Base-by-base conservation (phyloP, 2,113 vertebrate species). In the Eptesicus fuscus region DNA sequence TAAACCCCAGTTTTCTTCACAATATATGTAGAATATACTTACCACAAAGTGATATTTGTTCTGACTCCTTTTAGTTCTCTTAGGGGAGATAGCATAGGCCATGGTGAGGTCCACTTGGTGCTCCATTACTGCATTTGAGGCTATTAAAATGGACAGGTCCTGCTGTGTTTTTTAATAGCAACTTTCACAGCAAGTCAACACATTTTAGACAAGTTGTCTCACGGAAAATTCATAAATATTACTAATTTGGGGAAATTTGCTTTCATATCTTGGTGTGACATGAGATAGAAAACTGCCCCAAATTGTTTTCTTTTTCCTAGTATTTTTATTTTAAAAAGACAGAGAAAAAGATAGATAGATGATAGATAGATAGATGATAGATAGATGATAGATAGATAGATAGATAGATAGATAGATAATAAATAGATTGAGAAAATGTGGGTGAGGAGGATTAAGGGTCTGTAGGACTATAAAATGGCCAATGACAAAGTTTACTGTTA, bases 401-500 rank as follows among this genome's bases (percentile, higher is more conserved):
- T 56, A 56, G 53, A 56, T 53, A 51, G 51, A 53, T 53, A 53
- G 18, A 53, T 20, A 20, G 51, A 53, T 53, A 6, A 53, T 53
- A 53, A 18, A 56, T 56, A 18, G 22, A 18, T 3, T 1, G 67
- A 2, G 69, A 42, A 83, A 61, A 78, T 78, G 10, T 12, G 23
- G 12, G 4, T 85, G 32, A 96, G 47, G 44, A 97, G 37, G 37
- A 92, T 85, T 90, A 93, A 90, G 28, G 4, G 7, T 56, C 87
- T 88, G 18, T 3, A 95, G 42, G 17, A 59, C 56, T 69, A 44
- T 87, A 84, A 73, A 88, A 87, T n/a, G 30, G 7, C 28, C 71
- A 94, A 77, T 85, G 84, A 90, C 88, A 90, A 88, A 92, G 88
- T 88, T 97, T 80, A 71, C 80, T 94, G 51, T 88, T 94, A 88